These are phyloP conservation scores for Eustalomyia histrio DNA, from an alignment of 2,888 invertebrate species.

Conservation along the genomic window DNA sequence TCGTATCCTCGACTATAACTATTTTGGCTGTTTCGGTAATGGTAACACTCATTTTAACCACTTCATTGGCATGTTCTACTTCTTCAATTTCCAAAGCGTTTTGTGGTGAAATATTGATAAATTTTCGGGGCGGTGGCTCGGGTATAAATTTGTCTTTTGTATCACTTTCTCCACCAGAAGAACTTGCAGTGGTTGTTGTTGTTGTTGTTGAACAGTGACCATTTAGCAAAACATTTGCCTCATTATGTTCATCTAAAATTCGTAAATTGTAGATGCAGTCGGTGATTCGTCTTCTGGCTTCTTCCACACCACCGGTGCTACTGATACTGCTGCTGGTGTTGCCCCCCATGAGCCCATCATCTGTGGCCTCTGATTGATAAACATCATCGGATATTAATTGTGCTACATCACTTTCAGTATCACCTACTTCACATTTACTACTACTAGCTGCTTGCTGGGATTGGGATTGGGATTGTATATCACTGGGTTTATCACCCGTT, in stretches of 20 bases:
- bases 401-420: constrained; percentile 76
- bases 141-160: constrained; percentile 63
- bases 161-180: neutral
- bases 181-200: neutral
- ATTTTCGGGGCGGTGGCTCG: constrained; percentile 69
- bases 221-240: constrained; percentile 57
- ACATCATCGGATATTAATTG: constrained; percentile 75
- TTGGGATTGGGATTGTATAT: constrained; percentile 31
- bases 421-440: constrained; percentile 71
- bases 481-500: constrained; percentile 72
- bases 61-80: constrained; percentile 66
- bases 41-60: constrained; percentile 71
- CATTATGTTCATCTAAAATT: constrained; percentile 73
- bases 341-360: constrained; percentile 67
- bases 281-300: constrained; percentile 64
- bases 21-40: constrained; percentile 73
- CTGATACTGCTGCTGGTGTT: constrained; percentile 63
- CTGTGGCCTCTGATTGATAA: constrained; percentile 76
- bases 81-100: constrained; percentile 55
- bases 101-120: constrained; percentile 68
- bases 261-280: constrained; percentile 72
- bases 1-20: constrained; percentile 59
- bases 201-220: constrained; percentile 52
- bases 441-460: constrained; percentile 72
- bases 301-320: constrained; percentile 65